Conservation (phyloP, 2,797 vertebrate species). For the Orestias chungarensis region DNA sequence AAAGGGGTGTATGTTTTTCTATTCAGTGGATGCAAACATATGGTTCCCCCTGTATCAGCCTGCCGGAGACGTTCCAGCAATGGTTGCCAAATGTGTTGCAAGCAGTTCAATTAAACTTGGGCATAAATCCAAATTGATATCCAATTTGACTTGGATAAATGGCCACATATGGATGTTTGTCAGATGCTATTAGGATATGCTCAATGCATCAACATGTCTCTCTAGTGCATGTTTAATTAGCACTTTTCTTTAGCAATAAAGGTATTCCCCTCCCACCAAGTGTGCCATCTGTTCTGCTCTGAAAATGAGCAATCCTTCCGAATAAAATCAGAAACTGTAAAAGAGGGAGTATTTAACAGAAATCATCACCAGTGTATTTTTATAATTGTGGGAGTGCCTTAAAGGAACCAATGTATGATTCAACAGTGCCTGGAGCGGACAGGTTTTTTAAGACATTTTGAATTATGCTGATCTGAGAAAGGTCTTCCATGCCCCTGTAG, state of each 20-base stretch:
- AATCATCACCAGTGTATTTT: slow-evolving; percentile 6
- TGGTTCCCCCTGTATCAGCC: background rate
- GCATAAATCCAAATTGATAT: slow-evolving; percentile 16
- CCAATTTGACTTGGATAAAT: slow-evolving; percentile 37
- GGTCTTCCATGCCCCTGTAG: slow-evolving; percentile 32
- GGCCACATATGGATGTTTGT: slow-evolving; percentile 40
- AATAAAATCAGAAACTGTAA: slow-evolving; percentile 3
- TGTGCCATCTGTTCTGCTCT: slow-evolving; percentile 44
- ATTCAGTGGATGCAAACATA: background rate
- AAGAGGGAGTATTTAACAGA: slow-evolving; percentile 26
- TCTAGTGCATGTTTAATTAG: slow-evolving; percentile 52
- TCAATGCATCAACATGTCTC: slow-evolving; percentile 29
- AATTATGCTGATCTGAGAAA: slow-evolving; percentile 45
- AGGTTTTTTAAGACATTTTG: slow-evolving; percentile 31
- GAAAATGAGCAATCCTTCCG: slow-evolving; percentile 34
- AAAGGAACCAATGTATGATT: slow-evolving; percentile 34
- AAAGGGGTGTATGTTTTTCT: background rate
- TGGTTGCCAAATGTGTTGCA: background rate
- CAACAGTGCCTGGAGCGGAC: slow-evolving; percentile 21
- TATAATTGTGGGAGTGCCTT: slow-evolving; percentile 3
- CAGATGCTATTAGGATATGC: slow-evolving; percentile 29
- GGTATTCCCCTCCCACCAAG: slow-evolving; percentile 27
- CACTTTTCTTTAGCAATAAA: slow-evolving; percentile 48
- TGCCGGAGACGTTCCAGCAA: background rate
- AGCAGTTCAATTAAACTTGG: slow-evolving; percentile 13